Conservation (phyloP, 2,888 invertebrate genomes). For the Eumacrocentrus americanus region DNA sequence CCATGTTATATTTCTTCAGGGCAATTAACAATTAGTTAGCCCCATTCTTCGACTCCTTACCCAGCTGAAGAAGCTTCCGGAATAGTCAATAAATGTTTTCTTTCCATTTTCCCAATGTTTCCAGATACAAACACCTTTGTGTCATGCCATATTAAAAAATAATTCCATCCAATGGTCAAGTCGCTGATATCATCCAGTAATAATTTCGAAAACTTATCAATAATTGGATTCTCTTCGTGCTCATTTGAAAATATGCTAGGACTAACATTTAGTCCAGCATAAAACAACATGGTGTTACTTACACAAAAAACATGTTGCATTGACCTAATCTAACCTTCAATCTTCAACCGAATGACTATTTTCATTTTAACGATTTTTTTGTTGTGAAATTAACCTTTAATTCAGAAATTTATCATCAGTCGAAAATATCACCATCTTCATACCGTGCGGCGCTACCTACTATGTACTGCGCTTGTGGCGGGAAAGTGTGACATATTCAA, state of each 20-base stretch:
- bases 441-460: too few relatives aligned
- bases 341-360: too few relatives aligned
- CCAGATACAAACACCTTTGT: slow-evolving; percentile 47
- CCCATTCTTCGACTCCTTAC: not conserved
- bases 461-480: too few relatives aligned
- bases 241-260: slow-evolving; percentile 34
- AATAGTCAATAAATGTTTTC: not conserved
- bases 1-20: not conserved
- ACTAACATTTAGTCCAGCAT: slow-evolving; percentile 48
- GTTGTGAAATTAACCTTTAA: too few relatives aligned
- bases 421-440: too few relatives aligned
- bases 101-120: slow-evolving; percentile 4
- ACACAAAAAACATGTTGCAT: too few relatives aligned
- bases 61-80: not conserved
- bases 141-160: slow-evolving; percentile 51
- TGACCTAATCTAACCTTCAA: too few relatives aligned
- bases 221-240: slow-evolving; percentile 23
- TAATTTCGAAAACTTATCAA: slow-evolving; percentile 39
- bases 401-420: too few relatives aligned
- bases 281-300: slow-evolving; percentile 39
- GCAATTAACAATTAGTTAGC: not conserved
- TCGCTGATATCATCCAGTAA: slow-evolving; percentile 37
- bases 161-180: slow-evolving; percentile 57
- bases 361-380: too few relatives aligned
- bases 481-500: too few relatives aligned